phyloP scores from a whole-genome alignment of 2,888 invertebrate genomes.

The Gastrophysa polygoni region DNA sequence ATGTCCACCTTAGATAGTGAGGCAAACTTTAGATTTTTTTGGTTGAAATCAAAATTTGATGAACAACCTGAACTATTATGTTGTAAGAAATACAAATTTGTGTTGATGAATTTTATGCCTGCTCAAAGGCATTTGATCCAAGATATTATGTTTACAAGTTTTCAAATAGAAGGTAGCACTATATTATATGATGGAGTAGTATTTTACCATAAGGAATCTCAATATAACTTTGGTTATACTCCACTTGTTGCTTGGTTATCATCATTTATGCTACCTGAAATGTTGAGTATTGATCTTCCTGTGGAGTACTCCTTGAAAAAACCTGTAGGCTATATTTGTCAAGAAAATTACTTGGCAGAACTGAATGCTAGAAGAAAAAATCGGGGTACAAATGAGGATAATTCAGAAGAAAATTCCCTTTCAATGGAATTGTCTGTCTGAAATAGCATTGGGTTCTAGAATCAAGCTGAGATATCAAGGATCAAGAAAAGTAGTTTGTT shows the following conservation, averaged over 20 bases:
- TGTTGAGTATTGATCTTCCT: conserved; percentile 63
- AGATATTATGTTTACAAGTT: conserved; percentile 54
- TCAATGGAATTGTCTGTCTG: too few species aligned
- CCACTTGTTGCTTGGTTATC: conserved; percentile 94
- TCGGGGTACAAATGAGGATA: neutral
- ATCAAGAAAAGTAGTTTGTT: too few species aligned
- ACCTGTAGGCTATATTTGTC: conserved; percentile 62
- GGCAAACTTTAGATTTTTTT: conserved; percentile 83
- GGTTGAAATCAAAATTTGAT: conserved; percentile 75
- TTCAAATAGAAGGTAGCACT: conserved; percentile 53
- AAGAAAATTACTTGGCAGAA: conserved; percentile 61
- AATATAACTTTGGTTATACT: conserved; percentile 76
- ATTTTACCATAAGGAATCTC: conserved; percentile 86
- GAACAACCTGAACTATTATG: conserved; percentile 64
- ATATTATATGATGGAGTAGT: conserved; percentile 82
- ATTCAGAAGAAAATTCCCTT: too few species aligned
- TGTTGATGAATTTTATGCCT: conserved; percentile 60
- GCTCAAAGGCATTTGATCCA: conserved; percentile 61
- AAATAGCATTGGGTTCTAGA: too few species aligned
- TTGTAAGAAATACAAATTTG: conserved; percentile 57
- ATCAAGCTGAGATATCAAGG: too few species aligned
- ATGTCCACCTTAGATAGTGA: conserved; percentile 75
- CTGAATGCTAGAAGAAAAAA: conserved; percentile 49
- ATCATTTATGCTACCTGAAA: conserved; percentile 85
- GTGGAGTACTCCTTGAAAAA: conserved; percentile 55